Evolutionary conservation across 2,888 invertebrate species (phyloP).

Genomic region (Aporophyla nigra): DNA sequence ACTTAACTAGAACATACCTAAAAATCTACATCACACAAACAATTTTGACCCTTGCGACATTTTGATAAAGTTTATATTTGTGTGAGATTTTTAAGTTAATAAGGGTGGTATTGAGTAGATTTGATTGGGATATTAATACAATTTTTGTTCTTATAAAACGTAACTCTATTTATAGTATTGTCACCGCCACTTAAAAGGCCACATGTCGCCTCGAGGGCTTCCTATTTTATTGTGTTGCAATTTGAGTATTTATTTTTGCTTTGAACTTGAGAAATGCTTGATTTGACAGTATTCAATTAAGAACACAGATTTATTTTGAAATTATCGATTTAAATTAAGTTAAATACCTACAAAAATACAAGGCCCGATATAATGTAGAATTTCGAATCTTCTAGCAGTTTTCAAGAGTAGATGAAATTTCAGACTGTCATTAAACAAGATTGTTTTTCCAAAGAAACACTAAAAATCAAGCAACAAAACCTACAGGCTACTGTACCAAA

Average conservation of each 20-base stretch:
- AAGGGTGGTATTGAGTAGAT: constrained; percentile 72
- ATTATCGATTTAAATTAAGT: background rate
- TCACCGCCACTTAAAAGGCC: constrained; percentile 90
- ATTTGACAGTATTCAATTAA: constrained; percentile 51
- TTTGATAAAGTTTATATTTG: constrained; percentile 40
- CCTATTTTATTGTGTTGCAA: constrained; percentile 82
- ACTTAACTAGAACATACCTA: constrained; percentile 76
- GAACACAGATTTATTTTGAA: constrained; percentile 2
- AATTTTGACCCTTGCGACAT: constrained; percentile 55
- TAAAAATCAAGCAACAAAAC: background rate
- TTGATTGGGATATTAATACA: constrained; percentile 80
- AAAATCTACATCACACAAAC: constrained; percentile 9
- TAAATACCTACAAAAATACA: background rate
- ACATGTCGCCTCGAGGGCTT: constrained; percentile 89
- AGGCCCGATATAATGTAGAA: background rate
- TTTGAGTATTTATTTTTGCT: constrained; percentile 74
- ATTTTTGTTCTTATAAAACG: constrained; percentile 85
- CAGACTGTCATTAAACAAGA: background rate
- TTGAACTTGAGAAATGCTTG: constrained; percentile 55
- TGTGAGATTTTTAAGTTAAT: constrained; percentile 40
- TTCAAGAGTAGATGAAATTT: too few species aligned
- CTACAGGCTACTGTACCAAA: background rate
- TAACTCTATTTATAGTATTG: constrained; percentile 90
- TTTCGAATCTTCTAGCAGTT: background rate
- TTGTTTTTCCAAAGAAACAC: background rate